Conservation (phyloP, 2,888 invertebrate genomes). For the Micropterix aruncella region DNA sequence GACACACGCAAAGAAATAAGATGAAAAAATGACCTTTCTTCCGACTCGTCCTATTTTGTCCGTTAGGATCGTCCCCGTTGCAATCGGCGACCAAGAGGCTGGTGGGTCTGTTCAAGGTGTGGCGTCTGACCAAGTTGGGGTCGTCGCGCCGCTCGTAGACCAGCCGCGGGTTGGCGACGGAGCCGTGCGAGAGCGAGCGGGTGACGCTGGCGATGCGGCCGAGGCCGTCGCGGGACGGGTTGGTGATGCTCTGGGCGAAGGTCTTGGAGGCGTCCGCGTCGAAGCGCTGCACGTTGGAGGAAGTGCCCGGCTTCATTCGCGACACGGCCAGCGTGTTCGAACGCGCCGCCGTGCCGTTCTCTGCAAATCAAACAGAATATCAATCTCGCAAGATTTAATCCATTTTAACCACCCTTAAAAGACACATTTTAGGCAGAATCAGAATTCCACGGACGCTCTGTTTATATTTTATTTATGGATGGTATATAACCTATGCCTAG, state of each 20-base stretch:
- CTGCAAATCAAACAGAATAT: constrained; percentile 19
- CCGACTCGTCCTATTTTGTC: background rate
- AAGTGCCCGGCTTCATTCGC: constrained; percentile 28
- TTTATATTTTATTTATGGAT: too few species aligned
- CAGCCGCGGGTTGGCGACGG: constrained; percentile 39
- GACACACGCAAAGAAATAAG: too few species aligned
- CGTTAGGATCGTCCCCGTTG: constrained; percentile 22
- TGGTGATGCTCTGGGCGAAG: constrained; percentile 24
- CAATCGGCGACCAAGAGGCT: constrained; percentile 43
- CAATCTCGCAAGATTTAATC: too few species aligned
- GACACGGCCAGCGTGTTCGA: constrained; percentile 37
- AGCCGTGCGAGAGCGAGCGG: constrained; percentile 49
- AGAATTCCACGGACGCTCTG: too few species aligned
- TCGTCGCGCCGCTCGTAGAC: constrained; percentile 39
- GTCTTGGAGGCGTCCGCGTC: constrained; percentile 11
- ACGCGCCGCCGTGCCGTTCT: constrained; percentile 33
- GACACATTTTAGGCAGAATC: too few species aligned
- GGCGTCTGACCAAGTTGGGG: constrained; percentile 18
- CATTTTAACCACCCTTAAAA: too few species aligned
- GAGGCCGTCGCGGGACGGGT: constrained; percentile 29
- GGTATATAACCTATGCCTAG: too few species aligned
- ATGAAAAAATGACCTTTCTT: background rate
- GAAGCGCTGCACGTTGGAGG: constrained; percentile 9
- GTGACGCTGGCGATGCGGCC: constrained; percentile 34
- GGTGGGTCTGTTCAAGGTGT: constrained; percentile 39